These are phyloP conservation scores for Drosophila anomalata DNA, from an alignment of 2,888 invertebrate species.

Conservation along the genomic window DNA sequence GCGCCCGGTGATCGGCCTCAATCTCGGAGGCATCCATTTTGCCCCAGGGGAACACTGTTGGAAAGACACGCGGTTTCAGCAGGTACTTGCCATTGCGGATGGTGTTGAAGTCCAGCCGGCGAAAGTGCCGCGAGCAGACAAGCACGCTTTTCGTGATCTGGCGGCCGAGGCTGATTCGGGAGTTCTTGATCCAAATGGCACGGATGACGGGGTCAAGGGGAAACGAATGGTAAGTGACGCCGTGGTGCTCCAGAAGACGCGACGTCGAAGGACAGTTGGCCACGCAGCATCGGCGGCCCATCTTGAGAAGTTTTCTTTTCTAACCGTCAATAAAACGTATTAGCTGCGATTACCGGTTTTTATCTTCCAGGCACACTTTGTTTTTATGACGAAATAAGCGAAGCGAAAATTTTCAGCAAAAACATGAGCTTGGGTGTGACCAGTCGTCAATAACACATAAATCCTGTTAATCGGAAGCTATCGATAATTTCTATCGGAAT, in stretches of 20 bases:
- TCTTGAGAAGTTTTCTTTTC: slow-evolving; percentile 29
- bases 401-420: not conserved
- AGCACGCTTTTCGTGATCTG: slow-evolving; percentile 86
- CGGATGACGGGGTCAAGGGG: slow-evolving; percentile 87
- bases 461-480: not conserved
- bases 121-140: slow-evolving; percentile 91
- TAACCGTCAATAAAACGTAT: not conserved
- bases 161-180: slow-evolving; percentile 85
- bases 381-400: slow-evolving; percentile 4
- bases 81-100: slow-evolving; percentile 88
- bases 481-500: not conserved
- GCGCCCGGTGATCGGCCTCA: slow-evolving; percentile 72
- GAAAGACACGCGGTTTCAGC: slow-evolving; percentile 88
- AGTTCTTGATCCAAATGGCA: slow-evolving; percentile 88
- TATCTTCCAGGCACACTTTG: not conserved
- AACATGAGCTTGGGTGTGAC: not conserved
- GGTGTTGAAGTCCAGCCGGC: slow-evolving; percentile 89
- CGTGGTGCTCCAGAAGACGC: slow-evolving; percentile 84
- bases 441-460: not conserved
- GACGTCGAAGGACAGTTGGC: slow-evolving; percentile 81
- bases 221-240: slow-evolving; percentile 91
- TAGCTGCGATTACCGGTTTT: not conserved
- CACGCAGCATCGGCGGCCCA: slow-evolving; percentile 83
- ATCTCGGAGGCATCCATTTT: slow-evolving; percentile 76
- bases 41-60: slow-evolving; percentile 89